Conservation (phyloP, 2,113 vertebrate species). For the Rhabdomys dilectus region DNA sequence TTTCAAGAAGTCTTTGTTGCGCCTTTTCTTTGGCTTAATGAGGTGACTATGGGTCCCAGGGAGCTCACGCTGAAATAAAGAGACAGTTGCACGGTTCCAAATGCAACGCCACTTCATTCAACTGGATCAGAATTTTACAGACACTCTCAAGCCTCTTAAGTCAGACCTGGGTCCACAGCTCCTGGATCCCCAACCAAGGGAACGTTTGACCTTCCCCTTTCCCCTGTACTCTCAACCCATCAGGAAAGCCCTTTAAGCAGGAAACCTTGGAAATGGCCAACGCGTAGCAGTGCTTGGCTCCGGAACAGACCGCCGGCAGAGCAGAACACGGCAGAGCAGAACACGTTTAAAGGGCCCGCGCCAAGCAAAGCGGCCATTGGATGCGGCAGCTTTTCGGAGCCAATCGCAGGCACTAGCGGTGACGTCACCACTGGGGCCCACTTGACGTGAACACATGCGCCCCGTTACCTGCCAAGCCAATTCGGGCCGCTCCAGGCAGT, state of each 20-base stretch:
- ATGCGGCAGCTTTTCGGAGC: background rate
- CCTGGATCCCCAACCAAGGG: background rate
- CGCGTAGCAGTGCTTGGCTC: fast-evolving
- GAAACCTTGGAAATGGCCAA: background rate
- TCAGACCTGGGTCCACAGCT: background rate
- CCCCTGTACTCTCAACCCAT: background rate
- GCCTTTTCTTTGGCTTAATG: too few relatives aligned
- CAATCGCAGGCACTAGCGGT: background rate
- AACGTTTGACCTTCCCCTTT: background rate
- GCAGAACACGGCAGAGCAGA: fast-evolving
- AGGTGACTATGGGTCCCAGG: background rate
- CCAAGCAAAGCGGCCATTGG: background rate
- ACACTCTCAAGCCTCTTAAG: background rate
- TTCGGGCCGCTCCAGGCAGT: too few relatives aligned
- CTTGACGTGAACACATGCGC: fast-evolving
- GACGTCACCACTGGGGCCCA: background rate
- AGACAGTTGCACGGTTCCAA: background rate
- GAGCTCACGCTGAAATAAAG: background rate
- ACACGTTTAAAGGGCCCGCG: background rate
- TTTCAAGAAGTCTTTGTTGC: background rate
- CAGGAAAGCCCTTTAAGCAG: background rate
- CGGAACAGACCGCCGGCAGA: fast-evolving
- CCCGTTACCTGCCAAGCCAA: background rate
- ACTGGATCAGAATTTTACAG: background rate
- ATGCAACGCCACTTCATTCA: background rate